These are phyloP conservation scores for Tineola bisselliella DNA, from an alignment of 2,888 invertebrate genomes.

Conservation along the genomic window DNA sequence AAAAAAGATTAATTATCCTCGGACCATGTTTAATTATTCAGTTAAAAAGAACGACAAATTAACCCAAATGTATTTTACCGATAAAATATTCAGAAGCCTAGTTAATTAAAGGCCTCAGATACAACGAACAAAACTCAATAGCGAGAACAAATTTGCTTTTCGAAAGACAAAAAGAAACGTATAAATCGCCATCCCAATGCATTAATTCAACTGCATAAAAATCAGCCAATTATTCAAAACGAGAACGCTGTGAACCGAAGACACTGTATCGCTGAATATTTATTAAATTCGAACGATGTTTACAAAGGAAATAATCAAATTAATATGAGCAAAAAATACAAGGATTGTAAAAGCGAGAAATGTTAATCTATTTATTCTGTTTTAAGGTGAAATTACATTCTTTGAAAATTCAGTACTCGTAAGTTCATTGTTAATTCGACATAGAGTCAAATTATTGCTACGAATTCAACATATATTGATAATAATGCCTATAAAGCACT, in stretches of 20 bases:
- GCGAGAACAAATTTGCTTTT: slow-evolving; percentile 23
- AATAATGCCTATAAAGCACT: no score
- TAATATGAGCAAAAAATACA: not conserved
- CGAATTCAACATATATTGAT: no score
- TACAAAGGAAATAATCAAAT: slow-evolving; percentile 8
- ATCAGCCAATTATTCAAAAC: slow-evolving; percentile 67
- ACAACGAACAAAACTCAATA: slow-evolving; percentile 12
- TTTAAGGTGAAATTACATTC: not conserved
- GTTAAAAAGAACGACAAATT: slow-evolving; percentile 9
- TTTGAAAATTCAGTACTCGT: not conserved
- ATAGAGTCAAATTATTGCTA: no score
- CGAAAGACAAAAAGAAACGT: slow-evolving; percentile 21
- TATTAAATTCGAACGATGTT: slow-evolving; percentile 44
- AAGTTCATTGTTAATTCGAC: not conserved
- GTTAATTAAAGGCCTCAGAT: slow-evolving; percentile 8
- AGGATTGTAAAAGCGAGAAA: not conserved
- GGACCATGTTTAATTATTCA: not conserved
- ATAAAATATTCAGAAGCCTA: slow-evolving; percentile 9
- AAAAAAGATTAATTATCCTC: not conserved
- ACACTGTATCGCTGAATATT: slow-evolving; percentile 57
- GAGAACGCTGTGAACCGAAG: slow-evolving; percentile 45
- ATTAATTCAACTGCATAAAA: slow-evolving; percentile 65
- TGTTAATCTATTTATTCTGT: not conserved
- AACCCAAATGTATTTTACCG: slow-evolving; percentile 7
- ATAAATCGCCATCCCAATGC: slow-evolving; percentile 53